Conservation (phyloP, 2,888 invertebrate genomes). For the Andrena praecox region DNA sequence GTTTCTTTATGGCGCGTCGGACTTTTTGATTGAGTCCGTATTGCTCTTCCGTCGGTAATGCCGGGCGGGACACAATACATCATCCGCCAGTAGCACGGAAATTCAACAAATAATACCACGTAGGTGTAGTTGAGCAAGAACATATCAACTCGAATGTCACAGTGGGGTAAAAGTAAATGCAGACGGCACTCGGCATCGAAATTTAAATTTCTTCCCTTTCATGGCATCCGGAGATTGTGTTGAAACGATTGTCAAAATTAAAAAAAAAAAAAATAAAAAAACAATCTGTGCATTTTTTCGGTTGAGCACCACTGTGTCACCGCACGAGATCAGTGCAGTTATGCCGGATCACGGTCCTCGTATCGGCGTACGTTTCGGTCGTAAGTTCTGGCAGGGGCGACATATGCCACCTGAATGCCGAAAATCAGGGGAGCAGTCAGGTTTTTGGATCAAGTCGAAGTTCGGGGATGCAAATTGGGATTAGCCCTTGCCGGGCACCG, state of each 20-base stretch:
- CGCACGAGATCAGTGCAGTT: conserved; percentile 75
- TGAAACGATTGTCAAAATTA: too few relatives aligned
- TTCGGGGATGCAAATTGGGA: conserved; percentile 80
- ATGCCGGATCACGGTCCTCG: conserved; percentile 76
- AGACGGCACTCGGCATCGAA: too few relatives aligned
- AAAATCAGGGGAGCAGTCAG: conserved; percentile 80
- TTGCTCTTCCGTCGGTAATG: neutral
- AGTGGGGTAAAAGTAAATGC: too few relatives aligned
- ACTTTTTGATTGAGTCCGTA: conserved; percentile 33
- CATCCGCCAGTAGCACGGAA: neutral
- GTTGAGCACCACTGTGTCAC: conserved; percentile 77
- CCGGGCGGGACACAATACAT: neutral
- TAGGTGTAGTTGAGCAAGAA: too few relatives aligned
- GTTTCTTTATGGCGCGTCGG: conserved; percentile 18
- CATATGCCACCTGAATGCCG: conserved; percentile 83
- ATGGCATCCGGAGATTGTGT: too few relatives aligned
- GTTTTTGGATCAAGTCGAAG: conserved; percentile 78
- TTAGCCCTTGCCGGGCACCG: conserved; percentile 69
- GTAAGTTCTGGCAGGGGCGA: conserved; percentile 73
- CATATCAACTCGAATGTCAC: too few relatives aligned
- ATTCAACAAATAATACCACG: too few relatives aligned
- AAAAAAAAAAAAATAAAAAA: neutral
- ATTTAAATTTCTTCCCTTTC: too few relatives aligned
- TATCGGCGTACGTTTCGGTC: conserved; percentile 64
- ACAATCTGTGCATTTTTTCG: neutral